A percentile compares a stretch with the other conserved stretches of the same genome.
phyloP scores from a whole-genome alignment of 2,113 vertebrate genomes.

The Alexandromys fortis region DNA sequence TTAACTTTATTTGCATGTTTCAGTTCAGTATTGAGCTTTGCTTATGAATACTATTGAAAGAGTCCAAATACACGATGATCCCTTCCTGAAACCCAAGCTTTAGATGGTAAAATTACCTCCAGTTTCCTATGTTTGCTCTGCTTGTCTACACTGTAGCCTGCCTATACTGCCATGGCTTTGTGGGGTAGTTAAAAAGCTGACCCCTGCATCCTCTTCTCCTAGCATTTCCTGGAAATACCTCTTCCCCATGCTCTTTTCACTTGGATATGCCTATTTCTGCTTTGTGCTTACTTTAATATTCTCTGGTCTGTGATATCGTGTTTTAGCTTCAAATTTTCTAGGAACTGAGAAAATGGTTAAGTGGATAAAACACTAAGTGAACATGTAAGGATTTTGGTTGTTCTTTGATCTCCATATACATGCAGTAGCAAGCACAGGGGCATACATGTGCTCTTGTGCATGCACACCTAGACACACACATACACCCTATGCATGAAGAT shows the following conservation, averaged over 20 bases:
- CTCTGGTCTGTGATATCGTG: neutral
- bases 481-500: neutral
- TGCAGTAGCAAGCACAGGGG: neutral
- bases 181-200: neutral
- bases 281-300: neutral
- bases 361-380: neutral
- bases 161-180: neutral
- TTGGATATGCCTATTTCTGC: neutral
- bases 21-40: neutral
- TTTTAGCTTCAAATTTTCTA: neutral
- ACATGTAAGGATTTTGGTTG: neutral
- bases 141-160: neutral
- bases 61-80: neutral
- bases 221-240: neutral
- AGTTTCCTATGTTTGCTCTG: neutral
- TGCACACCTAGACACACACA: neutral
- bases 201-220: neutral
- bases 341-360: neutral
- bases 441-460: neutral
- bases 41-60: neutral
- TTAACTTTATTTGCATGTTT: neutral
- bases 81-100: neutral
- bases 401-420: neutral
- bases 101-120: neutral
- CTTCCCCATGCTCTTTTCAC: neutral